A percentile compares a stretch with the other conserved stretches of the same genome.
Evolutionary conservation across 2,888 invertebrate genomes (phyloP).

Genomic region (Diloba caeruleocephala): DNA sequence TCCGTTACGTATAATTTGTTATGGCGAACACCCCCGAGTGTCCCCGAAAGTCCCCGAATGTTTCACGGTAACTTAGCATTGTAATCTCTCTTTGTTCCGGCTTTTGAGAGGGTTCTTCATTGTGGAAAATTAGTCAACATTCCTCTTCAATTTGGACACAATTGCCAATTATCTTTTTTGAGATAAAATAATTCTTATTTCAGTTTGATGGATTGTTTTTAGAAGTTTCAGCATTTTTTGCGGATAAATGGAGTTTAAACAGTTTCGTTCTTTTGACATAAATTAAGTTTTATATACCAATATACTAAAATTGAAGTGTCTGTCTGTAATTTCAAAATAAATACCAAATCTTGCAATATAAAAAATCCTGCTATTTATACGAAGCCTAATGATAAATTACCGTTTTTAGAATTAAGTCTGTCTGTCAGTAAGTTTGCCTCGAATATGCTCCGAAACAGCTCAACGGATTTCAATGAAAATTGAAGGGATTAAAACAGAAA

Average conservation of each 20-base stretch:
- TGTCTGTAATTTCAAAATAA: too few relatives aligned
- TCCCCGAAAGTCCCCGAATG: slow-evolving; percentile 28
- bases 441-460: too few relatives aligned
- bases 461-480: too few relatives aligned
- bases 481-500: too few relatives aligned
- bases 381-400: too few relatives aligned
- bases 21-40: slow-evolving; percentile 27
- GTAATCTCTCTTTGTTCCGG: slow-evolving; percentile 56
- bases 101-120: slow-evolving; percentile 51
- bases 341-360: too few relatives aligned
- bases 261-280: slow-evolving; percentile 7
- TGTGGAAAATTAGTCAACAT: slow-evolving; percentile 56
- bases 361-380: too few relatives aligned
- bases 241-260: slow-evolving; percentile 23
- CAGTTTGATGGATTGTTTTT: slow-evolving; percentile 44
- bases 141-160: slow-evolving; percentile 48
- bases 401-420: too few relatives aligned
- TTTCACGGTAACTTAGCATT: slow-evolving; percentile 44
- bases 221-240: slow-evolving; percentile 10
- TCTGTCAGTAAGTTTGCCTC: too few relatives aligned
- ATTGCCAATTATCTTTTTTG: slow-evolving; percentile 55
- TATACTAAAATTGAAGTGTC: too few relatives aligned
- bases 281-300: too few relatives aligned
- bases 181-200: slow-evolving; percentile 38
- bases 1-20: slow-evolving; percentile 39